Evolutionary conservation across 1,140 invertebrate species (phyloP), one percentile per base, ranked within the genome.

Genomic region (Chymomyza costata): DNA sequence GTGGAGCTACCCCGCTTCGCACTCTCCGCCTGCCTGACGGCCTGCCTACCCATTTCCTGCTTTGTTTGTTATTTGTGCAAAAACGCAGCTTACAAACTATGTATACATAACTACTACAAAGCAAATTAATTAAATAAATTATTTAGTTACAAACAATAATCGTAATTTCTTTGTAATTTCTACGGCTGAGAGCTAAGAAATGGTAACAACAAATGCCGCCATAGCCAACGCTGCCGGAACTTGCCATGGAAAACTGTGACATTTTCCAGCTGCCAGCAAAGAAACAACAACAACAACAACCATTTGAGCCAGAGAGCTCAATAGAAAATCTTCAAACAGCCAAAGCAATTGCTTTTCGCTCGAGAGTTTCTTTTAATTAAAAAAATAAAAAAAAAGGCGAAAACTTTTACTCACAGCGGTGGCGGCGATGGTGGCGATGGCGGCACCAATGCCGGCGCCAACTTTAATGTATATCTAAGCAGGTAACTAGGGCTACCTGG

Each of bases 361-460:
- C 67, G 73, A 71, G 73, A 76, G 71, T 76, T 76, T 76, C 71
- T 80, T 76, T 76, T 71, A 76, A 76, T 76, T 76, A 76, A 80
- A 74, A 65, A 61, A 31, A n/a, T n/a, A n/a, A n/a, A n/a, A 31
- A 31, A 31, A 65, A 68, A 61, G 73, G 69, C 73, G 69, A 81
- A 81, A 80, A 80, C 73, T 80, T 80, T 80, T 81, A 80, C 73
- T 81, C 67, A 63, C 54, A 57, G 40, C 53, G n/a, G n/a, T n/a
- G n/a, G n/a, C n/a, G n/a, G n/a, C n/a, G n/a, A n/a, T n/a, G n/a
- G n/a, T n/a, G n/a, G n/a, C n/a, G n/a, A n/a, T n/a, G n/a, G n/a
- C n/a, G 53, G 45, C 53, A 61, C 15, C 49, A 50, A 61, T 59
- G 40, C 6, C 3, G 11, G n/a, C 16, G 38, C 54, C 43, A 64